Evolutionary conservation across 2,888 invertebrate species (phyloP).

Genomic region (Sesia bembeciformis): DNA sequence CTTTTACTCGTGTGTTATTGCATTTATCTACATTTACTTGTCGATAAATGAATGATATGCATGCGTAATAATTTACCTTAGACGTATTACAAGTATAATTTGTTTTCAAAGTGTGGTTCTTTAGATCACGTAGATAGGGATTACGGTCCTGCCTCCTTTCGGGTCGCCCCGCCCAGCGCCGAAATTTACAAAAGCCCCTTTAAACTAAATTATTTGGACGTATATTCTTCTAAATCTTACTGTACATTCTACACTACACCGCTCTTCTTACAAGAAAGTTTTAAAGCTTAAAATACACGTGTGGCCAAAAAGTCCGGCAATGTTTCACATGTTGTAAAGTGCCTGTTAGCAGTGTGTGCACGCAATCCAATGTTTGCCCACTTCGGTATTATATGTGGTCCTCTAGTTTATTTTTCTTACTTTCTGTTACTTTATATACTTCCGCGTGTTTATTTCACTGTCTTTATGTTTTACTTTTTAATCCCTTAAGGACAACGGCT

Average conservation of each 20-base stretch:
- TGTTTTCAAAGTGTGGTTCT: slow-evolving; percentile 57
- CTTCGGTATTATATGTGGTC: slow-evolving; percentile 72
- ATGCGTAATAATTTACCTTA: too few species aligned
- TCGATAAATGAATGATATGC: too few species aligned
- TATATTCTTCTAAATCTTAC: slow-evolving; percentile 43
- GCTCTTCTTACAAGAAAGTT: slow-evolving; percentile 18
- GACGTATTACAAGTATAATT: too few species aligned
- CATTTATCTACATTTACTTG: too few species aligned
- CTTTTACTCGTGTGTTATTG: too few species aligned
- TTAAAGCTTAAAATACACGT: slow-evolving; percentile 43
- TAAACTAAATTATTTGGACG: slow-evolving; percentile 31
- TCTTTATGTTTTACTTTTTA: slow-evolving; percentile 44
- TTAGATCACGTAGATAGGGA: slow-evolving; percentile 54
- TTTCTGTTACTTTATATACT: slow-evolving; percentile 43
- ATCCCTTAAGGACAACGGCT: slow-evolving; percentile 23
- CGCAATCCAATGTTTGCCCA: slow-evolving; percentile 67
- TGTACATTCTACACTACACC: slow-evolving; percentile 56
- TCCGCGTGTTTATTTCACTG: slow-evolving; percentile 45
- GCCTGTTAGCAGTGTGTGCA: slow-evolving; percentile 70
- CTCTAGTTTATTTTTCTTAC: slow-evolving; percentile 46
- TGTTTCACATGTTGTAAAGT: slow-evolving; percentile 42
- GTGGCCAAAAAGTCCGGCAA: slow-evolving; percentile 33
- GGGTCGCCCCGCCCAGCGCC: slow-evolving; percentile 72
- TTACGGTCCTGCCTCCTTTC: slow-evolving; percentile 34
- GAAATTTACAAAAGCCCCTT: slow-evolving; percentile 49